Percentiles rank a stretch among this genome's conserved stretches.
Conservation (phyloP, 2,797 vertebrate species). For the Tragopan temminckii region DNA sequence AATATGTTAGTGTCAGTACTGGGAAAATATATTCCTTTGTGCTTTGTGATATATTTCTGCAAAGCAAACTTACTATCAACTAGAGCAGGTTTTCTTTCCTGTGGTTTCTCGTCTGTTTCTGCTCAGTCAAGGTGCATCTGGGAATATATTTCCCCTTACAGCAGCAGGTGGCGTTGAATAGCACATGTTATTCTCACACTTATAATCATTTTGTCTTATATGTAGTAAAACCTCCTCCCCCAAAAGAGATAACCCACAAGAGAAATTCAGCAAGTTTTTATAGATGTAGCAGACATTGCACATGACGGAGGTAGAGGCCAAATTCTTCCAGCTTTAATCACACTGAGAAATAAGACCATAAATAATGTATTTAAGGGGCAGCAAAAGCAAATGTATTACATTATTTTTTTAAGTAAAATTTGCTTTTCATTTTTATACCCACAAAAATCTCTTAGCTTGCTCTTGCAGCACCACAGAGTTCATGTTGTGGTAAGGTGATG, state of each 20-base stretch:
- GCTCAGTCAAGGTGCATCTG: constrained; percentile 49
- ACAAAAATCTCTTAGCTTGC: not conserved
- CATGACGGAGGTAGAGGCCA: not conserved
- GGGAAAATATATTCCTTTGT: not conserved
- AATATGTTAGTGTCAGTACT: not conserved
- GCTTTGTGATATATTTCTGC: fast-evolving
- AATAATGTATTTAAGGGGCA: not conserved
- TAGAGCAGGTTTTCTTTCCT: constrained; percentile 12
- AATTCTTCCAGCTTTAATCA: not conserved
- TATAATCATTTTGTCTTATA: not conserved
- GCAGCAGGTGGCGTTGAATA: constrained; percentile 64
- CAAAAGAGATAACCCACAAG: not conserved
- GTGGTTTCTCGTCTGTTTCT: constrained; percentile 2
- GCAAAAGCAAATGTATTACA: not conserved
- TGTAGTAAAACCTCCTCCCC: not conserved
- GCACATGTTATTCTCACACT: constrained; percentile 29
- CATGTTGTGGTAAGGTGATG: not conserved
- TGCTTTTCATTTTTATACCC: not conserved
- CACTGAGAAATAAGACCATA: not conserved
- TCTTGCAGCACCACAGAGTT: not conserved
- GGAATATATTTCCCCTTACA: constrained; percentile 59
- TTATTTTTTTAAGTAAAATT: not conserved
- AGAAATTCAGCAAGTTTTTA: constrained; percentile 10
- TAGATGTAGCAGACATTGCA: not conserved
- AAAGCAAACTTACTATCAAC: not conserved